phyloP scores from a whole-genome alignment of 2,797 vertebrate genomes.

The Numenius phaeopus region DNA sequence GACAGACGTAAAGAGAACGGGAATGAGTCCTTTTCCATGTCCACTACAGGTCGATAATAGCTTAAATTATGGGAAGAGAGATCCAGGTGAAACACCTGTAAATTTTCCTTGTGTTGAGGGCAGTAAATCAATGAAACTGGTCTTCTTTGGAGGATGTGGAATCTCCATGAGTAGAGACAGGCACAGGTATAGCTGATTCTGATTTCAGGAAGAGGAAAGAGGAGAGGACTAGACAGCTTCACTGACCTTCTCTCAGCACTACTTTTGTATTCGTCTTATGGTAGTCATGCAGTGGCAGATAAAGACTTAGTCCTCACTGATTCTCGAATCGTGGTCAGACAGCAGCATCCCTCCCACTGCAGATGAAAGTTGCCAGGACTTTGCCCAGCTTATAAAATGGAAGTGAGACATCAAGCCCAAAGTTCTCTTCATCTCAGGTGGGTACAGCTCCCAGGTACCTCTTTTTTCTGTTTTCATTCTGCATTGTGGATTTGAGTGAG shows the following conservation, averaged over 20 bases:
- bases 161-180: not conserved
- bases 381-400: not conserved
- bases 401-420: not conserved
- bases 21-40: not conserved
- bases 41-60: not conserved
- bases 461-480: not conserved
- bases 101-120: not conserved
- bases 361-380: not conserved
- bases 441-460: not conserved
- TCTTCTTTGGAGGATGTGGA: not conserved
- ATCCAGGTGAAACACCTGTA: not conserved
- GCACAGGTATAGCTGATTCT: not conserved
- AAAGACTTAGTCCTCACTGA: not conserved
- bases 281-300: not conserved
- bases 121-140: not conserved
- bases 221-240: not conserved
- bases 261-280: not conserved
- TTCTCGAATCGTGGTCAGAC: not conserved
- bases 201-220: not conserved
- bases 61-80: not conserved
- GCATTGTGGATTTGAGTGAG: not conserved
- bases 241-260: not conserved
- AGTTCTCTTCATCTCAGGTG: fast-evolving
- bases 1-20: not conserved
- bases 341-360: not conserved